Conservation (phyloP, 2,113 vertebrate genomes). For the Oceanodroma tethys region DNA sequence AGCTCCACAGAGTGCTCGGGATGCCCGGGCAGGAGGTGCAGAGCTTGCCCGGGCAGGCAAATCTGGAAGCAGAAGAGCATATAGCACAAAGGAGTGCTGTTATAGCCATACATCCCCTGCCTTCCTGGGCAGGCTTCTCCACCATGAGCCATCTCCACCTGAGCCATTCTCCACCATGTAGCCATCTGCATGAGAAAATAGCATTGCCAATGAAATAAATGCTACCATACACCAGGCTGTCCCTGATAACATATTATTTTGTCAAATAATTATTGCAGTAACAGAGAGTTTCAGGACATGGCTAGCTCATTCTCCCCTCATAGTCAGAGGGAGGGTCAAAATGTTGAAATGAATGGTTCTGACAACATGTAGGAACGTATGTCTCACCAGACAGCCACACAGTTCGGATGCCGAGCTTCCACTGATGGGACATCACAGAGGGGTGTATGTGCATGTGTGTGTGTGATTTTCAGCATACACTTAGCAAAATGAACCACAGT, state of each 20-base stretch:
- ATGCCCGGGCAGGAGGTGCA: not conserved
- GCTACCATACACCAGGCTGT: not conserved
- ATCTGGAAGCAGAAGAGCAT: not conserved
- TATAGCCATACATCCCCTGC: not conserved
- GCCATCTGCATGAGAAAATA: not conserved
- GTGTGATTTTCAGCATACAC: not conserved
- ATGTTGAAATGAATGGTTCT: not conserved
- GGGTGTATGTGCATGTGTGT: fast-evolving
- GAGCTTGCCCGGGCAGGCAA: fast-evolving
- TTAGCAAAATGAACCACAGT: not conserved
- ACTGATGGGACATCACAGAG: not conserved
- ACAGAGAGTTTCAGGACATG: not conserved
- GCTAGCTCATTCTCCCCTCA: not conserved
- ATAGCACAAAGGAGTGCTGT: not conserved
- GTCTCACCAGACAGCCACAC: not conserved
- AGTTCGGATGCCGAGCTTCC: not conserved
- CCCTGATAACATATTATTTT: not conserved
- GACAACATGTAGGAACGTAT: fast-evolving
- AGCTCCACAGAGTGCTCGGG: not conserved
- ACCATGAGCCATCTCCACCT: not conserved
- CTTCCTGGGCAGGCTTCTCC: not conserved
- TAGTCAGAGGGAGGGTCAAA: not conserved
- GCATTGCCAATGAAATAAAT: not conserved
- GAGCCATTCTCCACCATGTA: not conserved
- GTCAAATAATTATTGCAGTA: not conserved